These are phyloP conservation scores for Brienomyrus brachyistius DNA, from an alignment of 2,113 vertebrate genomes.

Conservation along the genomic window DNA sequence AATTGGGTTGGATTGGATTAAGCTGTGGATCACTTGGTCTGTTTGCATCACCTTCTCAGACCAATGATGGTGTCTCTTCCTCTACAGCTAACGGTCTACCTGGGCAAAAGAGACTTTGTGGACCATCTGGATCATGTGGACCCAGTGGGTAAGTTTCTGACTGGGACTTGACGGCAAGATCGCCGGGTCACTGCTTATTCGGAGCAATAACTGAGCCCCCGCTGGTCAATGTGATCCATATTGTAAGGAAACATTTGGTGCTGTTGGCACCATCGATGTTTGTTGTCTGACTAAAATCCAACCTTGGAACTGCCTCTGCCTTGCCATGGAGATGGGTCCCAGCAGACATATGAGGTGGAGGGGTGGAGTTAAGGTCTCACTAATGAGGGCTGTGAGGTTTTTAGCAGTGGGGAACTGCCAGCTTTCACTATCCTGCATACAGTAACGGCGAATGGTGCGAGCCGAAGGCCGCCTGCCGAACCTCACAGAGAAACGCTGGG, in stretches of 20 bases:
- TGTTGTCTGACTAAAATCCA: constrained; percentile 11
- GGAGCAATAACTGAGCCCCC: background rate
- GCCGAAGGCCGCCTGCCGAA: background rate
- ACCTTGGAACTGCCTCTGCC: background rate
- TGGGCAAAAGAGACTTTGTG: constrained; percentile 72
- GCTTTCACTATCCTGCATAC: background rate
- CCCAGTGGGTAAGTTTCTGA: constrained; percentile 59
- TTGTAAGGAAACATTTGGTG: background rate
- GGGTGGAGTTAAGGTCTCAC: background rate
- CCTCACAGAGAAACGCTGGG: background rate
- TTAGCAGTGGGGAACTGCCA: background rate
- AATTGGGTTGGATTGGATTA: background rate
- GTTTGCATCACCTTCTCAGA: background rate
- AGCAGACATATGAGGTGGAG: background rate
- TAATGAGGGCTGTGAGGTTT: constrained; percentile 10
- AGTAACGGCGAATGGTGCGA: background rate
- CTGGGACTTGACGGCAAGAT: constrained; percentile 33
- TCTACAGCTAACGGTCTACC: constrained; percentile 58
- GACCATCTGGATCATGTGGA: constrained; percentile 72
- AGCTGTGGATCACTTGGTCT: background rate
- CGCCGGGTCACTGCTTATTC: background rate
- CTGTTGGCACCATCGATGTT: background rate
- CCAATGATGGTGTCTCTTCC: background rate
- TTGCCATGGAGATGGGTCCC: constrained; percentile 11
- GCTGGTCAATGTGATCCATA: background rate